Base-by-base conservation (phyloP, 2,113 vertebrate species). In the Pteruthius melanotis region DNA sequence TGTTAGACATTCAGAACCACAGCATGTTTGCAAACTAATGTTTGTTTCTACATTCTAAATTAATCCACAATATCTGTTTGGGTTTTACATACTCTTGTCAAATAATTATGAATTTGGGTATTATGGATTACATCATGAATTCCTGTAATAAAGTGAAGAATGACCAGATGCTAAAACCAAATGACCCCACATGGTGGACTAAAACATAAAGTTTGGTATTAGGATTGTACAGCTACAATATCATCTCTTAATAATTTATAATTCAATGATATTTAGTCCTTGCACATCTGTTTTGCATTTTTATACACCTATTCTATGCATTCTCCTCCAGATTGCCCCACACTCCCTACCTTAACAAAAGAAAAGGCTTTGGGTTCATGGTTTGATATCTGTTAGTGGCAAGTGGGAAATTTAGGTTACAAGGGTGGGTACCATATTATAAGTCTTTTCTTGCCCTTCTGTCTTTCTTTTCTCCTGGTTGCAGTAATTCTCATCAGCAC, bases 11-110 rank as follows among this genome's bases (percentile, higher is more conserved):
- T n/a, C 63, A 76, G 66, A 89, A 83, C 10, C 16, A 10, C 40
- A 60, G 13, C 15, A 35, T 35, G 15, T 15, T 82, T 85, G 20
- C 30, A 90, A 75, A 80, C 13, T 37, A 10, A 24, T 82, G 28
- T 59, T 90, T 90, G 66, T 87, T 89, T 82, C 61, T 84, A 15
- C 31, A 24, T 83, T 85, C 28, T 61, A 69, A 44, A 89, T 78
- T 87, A 80, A 87, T 68, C 59, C 30, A 59, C 11, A 79, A 24
- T 72, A 86, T 93, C 87, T 93, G 42, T 69, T 90, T 80, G 37
- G 21, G 14, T n/a, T 92, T 94, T 54, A 56, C 22, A 74, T 75
- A 47, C 11, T 14, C 30, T 72, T 0, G 1, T 66, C 42, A 85
- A 40, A 65, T 59, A 83, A 85, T 68, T 90, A 80, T 60, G 22